Conservation (phyloP, 2,888 invertebrate genomes). For the Oasisia sp. region DNA sequence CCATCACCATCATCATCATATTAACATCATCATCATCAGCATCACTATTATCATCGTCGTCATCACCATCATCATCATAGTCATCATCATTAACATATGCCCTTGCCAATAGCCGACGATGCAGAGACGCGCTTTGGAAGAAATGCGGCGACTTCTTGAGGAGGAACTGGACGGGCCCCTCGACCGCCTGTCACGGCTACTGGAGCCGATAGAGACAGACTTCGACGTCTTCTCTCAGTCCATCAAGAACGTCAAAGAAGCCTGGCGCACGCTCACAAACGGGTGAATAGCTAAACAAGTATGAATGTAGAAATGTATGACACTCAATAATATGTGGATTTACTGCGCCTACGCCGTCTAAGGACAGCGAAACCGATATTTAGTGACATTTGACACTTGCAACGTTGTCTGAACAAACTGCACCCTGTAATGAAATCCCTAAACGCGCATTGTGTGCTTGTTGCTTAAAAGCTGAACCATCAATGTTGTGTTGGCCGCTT, state of each 20-base stretch:
- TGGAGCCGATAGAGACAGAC: constrained; percentile 18
- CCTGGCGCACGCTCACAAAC: constrained; percentile 21
- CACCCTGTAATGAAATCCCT: too few species aligned
- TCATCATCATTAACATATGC: not conserved
- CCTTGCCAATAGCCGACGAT: not conserved
- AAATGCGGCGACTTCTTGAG: constrained; percentile 3
- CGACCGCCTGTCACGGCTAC: not conserved
- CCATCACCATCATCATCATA: too few species aligned
- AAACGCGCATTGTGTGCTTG: too few species aligned
- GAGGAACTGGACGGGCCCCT: constrained; percentile 23
- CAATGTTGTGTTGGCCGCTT: not conserved
- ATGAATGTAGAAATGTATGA: too few species aligned
- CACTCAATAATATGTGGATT: too few species aligned
- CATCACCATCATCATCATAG: not conserved
- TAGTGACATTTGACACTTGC: too few species aligned
- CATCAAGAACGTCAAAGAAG: constrained; percentile 22
- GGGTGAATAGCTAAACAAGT: not conserved
- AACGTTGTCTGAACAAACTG: too few species aligned
- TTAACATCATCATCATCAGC: too few species aligned
- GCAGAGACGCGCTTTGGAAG: constrained; percentile 12
- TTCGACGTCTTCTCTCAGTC: constrained; percentile 21
- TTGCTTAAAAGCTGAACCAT: too few species aligned
- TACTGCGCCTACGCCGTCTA: too few species aligned
- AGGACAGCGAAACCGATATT: too few species aligned
- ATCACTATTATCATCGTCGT: too few species aligned